These are phyloP conservation scores for Drosophila mimica DNA, from an alignment of 2,888 invertebrate genomes.

Conservation along the genomic window DNA sequence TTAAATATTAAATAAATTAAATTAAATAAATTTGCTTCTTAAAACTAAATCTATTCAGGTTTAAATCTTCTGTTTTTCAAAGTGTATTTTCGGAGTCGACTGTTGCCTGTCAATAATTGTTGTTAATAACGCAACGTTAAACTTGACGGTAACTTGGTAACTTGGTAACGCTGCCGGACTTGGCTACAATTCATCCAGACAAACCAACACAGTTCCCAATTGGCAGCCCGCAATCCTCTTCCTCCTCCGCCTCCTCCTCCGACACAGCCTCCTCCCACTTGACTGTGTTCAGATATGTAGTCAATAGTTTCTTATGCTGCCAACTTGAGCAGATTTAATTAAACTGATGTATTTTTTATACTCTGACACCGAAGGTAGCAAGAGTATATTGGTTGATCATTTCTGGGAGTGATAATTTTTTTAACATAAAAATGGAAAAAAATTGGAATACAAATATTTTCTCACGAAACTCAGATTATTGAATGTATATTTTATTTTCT, in stretches of 20 bases:
- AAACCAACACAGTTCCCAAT: not conserved
- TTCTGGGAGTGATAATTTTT: too few species aligned
- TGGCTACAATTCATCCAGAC: constrained; percentile 7
- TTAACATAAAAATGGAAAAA: too few species aligned
- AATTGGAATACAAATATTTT: not conserved
- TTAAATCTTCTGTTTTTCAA: not conserved
- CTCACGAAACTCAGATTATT: not conserved
- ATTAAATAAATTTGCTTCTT: too few species aligned
- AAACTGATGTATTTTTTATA: constrained; percentile 38
- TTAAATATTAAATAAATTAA: too few species aligned
- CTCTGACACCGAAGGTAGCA: not conserved
- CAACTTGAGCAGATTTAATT: constrained; percentile 68
- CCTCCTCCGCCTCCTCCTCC: not conserved
- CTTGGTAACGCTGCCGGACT: constrained; percentile 45
- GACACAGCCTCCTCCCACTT: too few species aligned
- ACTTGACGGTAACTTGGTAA: constrained; percentile 61
- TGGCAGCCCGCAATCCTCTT: not conserved
- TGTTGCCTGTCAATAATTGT: constrained; percentile 67
- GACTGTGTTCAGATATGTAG: constrained; percentile 10
- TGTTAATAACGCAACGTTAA: constrained; percentile 72
- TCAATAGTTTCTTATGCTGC: constrained; percentile 43
- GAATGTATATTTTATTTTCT: too few species aligned
- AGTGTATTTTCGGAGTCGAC: constrained; percentile 8
- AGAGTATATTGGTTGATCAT: not conserved
- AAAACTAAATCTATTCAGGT: not conserved